Evolutionary conservation across 2,797 vertebrate genomes (phyloP).

Genomic region (Mormyrus hasselquistii): DNA sequence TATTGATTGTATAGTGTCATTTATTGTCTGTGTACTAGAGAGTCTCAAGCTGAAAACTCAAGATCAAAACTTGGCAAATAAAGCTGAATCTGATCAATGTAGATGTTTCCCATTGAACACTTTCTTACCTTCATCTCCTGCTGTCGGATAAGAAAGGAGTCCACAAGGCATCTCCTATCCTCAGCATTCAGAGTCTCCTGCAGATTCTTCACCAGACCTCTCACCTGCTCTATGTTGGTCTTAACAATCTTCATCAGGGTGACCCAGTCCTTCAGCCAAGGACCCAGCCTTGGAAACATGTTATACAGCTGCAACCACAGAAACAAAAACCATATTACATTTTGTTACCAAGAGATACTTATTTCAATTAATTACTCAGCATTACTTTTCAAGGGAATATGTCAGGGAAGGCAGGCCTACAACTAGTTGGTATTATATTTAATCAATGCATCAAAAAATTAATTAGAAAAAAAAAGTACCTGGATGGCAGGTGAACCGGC

Average conservation of each 20-base stretch:
- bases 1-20: too few species aligned
- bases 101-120: background rate
- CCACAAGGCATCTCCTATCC: slow-evolving; percentile 33
- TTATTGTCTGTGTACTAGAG: too few species aligned
- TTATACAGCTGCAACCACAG: slow-evolving; percentile 35
- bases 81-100: background rate
- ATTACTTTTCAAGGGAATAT: background rate
- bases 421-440: background rate
- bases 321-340: background rate
- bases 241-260: slow-evolving; percentile 15
- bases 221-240: slow-evolving; percentile 16
- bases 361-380: background rate
- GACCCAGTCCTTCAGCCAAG: slow-evolving; percentile 21
- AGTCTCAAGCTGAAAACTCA: too few species aligned
- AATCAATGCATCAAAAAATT: too few species aligned
- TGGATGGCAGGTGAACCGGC: slow-evolving; percentile 39
- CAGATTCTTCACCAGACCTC: slow-evolving; percentile 11
- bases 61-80: too few species aligned
- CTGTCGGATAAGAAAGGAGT: slow-evolving; percentile 34
- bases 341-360: background rate
- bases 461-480: slow-evolving; percentile 37
- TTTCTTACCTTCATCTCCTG: slow-evolving; percentile 9
- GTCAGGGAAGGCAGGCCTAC: background rate
- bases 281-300: slow-evolving; percentile 34
- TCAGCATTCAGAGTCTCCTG: slow-evolving; percentile 27